Conservation (phyloP, 2,888 invertebrate species). For the Eilema caniola region DNA sequence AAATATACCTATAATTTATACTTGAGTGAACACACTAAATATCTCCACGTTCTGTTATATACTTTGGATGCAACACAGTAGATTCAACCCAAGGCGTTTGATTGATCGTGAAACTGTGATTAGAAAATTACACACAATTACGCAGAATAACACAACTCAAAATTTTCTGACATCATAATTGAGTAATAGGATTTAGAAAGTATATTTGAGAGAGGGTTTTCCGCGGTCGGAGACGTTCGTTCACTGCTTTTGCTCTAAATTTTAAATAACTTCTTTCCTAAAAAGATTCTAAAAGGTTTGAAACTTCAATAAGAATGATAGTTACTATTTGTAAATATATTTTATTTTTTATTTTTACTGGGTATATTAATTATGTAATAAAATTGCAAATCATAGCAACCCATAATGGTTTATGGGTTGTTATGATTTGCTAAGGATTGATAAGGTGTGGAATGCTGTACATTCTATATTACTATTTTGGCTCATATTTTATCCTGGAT, state of each 20-base stretch:
- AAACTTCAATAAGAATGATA: too few species aligned
- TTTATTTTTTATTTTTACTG: too few species aligned
- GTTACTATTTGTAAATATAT: too few species aligned
- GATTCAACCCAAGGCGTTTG: neutral
- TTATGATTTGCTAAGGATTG: too few species aligned
- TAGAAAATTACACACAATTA: slow-evolving; percentile 4
- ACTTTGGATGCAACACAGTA: neutral
- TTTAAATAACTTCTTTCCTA: neutral
- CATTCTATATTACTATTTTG: too few species aligned
- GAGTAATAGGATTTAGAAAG: slow-evolving; percentile 4
- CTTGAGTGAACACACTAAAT: neutral
- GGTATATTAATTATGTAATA: too few species aligned
- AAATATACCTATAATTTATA: too few species aligned
- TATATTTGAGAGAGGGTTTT: slow-evolving; percentile 4
- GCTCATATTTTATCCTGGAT: too few species aligned
- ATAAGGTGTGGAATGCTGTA: too few species aligned
- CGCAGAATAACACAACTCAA: slow-evolving; percentile 2
- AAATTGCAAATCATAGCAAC: too few species aligned
- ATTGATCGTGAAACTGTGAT: neutral
- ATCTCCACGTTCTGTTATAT: neutral
- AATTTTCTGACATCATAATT: slow-evolving; percentile 3
- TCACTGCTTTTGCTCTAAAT: neutral
- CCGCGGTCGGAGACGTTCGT: neutral
- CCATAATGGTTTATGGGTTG: too few species aligned
- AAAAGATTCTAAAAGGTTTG: neutral